Base-by-base conservation (phyloP, 2,888 invertebrate species). In the Crocallis elinguaria region DNA sequence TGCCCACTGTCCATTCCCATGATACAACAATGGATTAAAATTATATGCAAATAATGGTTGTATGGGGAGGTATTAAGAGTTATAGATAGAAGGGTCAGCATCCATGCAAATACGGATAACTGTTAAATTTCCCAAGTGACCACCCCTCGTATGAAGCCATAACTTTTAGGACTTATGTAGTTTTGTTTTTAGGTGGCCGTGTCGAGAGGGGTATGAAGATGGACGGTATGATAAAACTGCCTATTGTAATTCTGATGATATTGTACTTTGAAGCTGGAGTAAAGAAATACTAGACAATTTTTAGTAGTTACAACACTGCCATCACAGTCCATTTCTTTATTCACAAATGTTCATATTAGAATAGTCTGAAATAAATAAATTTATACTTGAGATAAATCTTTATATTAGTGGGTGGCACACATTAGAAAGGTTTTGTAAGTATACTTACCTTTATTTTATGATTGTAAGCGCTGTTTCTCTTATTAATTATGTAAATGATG, bases 21-120 rank as follows among this genome's bases (percentile, higher is more conserved):
- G 83, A 73, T 67, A 75, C 72, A 70, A 86, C 85, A 88, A 89
- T 86, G 79, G 80, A 76, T 81, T 74, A 84, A 82, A 87, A 87
- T 86, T 85, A 88, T 78, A 88, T 88, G 89, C 85, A 88, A 88
- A 89, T 88, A 86, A 82, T 58, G 82, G 82, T 81, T 77, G 75
- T 75, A 82, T 73, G 64, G 79, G 73, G 71, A 64, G 65, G 75
- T 77, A 77, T 82, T 82, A 85, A 82, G 75, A 67, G 73, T 72
- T 60, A 62, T 72, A 71, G 60, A 69, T 66, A 60, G 69, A 66
- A 72, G 86, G 88, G 88, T 88, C 86, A 87, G 79, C 77, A 59
- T 68, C 75, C 78, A 83, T 80, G 82, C 82, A 86, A 84, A 86
- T 84, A 77, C 72, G 56, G 64, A 54, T 54, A 69, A 71, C 73